Percentiles rank a stretch among this genome's conserved stretches.
Conservation (phyloP, 2,113 vertebrate species). For the Columba janthina region DNA sequence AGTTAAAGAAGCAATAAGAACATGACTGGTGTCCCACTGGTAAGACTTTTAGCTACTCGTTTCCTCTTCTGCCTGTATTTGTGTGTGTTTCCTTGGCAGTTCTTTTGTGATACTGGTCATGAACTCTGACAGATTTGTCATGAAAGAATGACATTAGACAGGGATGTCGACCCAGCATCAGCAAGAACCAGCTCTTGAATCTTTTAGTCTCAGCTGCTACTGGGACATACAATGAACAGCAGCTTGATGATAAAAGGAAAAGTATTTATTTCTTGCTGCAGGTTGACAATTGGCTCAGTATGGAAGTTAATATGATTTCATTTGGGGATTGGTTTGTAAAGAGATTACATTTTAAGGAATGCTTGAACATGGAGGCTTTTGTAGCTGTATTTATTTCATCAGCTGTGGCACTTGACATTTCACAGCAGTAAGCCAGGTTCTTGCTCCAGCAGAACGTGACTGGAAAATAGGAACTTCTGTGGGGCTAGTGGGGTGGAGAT, state of each 20-base stretch:
- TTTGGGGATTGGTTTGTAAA: slow-evolving; percentile 35
- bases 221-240: background rate
- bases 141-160: background rate
- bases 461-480: background rate
- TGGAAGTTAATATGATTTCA: slow-evolving; percentile 13
- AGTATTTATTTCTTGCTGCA: background rate
- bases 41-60: background rate
- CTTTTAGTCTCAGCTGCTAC: background rate
- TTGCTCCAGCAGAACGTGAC: background rate
- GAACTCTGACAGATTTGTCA: background rate
- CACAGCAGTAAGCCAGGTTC: background rate
- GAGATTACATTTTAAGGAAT: slow-evolving; percentile 23
- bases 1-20: background rate
- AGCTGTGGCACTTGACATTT: background rate
- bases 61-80: background rate
- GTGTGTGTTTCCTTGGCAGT: background rate
- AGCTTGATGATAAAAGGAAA: background rate
- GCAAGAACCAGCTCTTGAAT: background rate
- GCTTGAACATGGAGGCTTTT: background rate
- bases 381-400: background rate
- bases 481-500: background rate
- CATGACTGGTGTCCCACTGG: background rate
- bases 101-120: background rate
- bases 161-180: background rate
- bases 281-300: background rate